Evolutionary conservation across 2,888 invertebrate species (phyloP), one percentile per base, ranked within the genome.

Genomic region (Cordilura impudica): DNA sequence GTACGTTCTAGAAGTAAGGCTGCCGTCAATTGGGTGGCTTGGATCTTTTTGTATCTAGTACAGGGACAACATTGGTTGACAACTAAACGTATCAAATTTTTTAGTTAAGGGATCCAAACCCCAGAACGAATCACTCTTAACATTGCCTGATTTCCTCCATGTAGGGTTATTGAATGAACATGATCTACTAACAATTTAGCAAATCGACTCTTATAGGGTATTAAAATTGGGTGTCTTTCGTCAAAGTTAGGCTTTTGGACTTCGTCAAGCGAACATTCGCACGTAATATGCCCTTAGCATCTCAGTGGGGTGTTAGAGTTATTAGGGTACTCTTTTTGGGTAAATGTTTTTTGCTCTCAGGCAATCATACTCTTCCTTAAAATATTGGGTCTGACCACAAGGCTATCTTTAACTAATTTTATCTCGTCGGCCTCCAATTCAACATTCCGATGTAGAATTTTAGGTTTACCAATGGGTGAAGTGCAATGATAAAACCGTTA

Each of bases 81-180:
- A 14, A 23, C 10, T 1, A 14, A 54, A 7, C 29, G 53, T 0
- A 54, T 65, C 1, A 71, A 18, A 6, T 45, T 35, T 14, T 26
- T 60, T 8, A 60, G 60, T 63, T 10, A 18, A 14, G 12, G 58
- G 39, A 12, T 65, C 26, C n/a, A n/a, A n/a, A n/a, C n/a, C n/a
- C n/a, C n/a, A n/a, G n/a, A n/a, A n/a, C n/a, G n/a, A n/a, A n/a
- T n/a, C n/a, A n/a, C n/a, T n/a, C n/a, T n/a, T n/a, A n/a, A n/a
- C n/a, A n/a, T n/a, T n/a, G n/a, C n/a, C 26, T 26, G 31, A 1
- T 39, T n/a, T n/a, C n/a, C n/a, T n/a, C n/a, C n/a, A n/a, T n/a
- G n/a, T n/a, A n/a, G n/a, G n/a, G n/a, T 43, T 45, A 58, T 31
- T 6, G 21, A n/a, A 43, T 71, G 71, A 10, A 71, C n/a, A 18